Base-by-base conservation (phyloP, 2,113 vertebrate genomes). In the Calyptommatus sinebrachiatus region DNA sequence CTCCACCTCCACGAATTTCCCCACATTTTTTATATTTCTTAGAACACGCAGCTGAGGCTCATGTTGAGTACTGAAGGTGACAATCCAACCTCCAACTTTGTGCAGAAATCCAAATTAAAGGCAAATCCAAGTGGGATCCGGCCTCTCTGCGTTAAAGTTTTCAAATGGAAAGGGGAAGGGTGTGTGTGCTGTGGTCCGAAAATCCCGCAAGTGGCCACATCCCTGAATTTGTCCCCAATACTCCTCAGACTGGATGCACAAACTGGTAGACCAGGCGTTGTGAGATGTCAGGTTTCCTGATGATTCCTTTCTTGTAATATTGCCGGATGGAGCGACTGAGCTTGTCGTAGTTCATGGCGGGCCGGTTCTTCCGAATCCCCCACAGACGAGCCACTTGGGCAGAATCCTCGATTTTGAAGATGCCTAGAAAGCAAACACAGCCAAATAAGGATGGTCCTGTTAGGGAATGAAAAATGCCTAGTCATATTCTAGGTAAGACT, bases 241-340 rank as follows among this genome's bases (percentile, higher is more conserved):
- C 65, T 41, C 8, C 11, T 5, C 79, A 99, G 73, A 99, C 91
- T 0, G 97, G 98, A 91, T 99, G 97, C 20, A 99, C 97, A 1
- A 99, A 99, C 94, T 99, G 98, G 91, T 99, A 99, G 81, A 99
- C 98, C 29, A 99, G 97, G 90, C 98, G 97, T 94, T 99, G 98
- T 73, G 98, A 99, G 89, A 99, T 95, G 79, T 98, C 97, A 0
- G 98, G 98, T 78, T 99, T 99, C 1, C 98, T 96, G 88, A 99
- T 99, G 91, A 99, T 99, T 24, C 98, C 98, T 86, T 99, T 99
- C 93, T 99, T 99, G 92, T 99, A 99, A 95, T 99, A 99, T 91
- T 99, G 98, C 69, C 98, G 97, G 90, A 99, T 99, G 91, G 98
- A 99, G 84, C 98, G 98, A 92, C 98, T 99, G 90, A 99, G 95